Base-by-base conservation (phyloP, 1,140 invertebrate genomes). In the Lucilia cuprina region DNA sequence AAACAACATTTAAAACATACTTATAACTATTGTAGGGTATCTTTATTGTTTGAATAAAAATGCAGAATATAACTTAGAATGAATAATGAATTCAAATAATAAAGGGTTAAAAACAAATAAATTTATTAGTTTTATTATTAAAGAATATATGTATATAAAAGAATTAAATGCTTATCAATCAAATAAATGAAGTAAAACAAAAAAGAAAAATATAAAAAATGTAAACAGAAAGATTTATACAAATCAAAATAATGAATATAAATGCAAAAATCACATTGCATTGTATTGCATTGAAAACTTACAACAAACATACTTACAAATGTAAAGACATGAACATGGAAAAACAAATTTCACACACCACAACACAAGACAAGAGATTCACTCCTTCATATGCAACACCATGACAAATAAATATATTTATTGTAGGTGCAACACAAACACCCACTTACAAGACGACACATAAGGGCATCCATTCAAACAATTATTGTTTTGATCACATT, bases 291-390 rank as follows among this genome's bases (percentile, higher is more conserved):
- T 70, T 4, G 7, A 7, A 70, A 70, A 70, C 65, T 2, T 21
- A 21, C 13, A 60, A 55, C 13, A 12, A 5, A 60, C 50, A 60
- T 14, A 60, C 50, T 17, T 60, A 41, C 5, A n/a, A 2, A 60
- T 60, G 13, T n/a, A 7, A 14, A 60, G 7, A n/a, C 21, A 70
- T 10, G 12, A 70, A 21, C 25, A 19, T 30, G 25, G 25, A 70
- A 70, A 70, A 70, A 21, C 19, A 70, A 70, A 70, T 70, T 70
- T 70, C 65, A 70, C 65, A 70, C 65, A 70, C 60, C 65, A 70
- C 65, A 70, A 70, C 17, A 70, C 65, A 70, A 21, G 65, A 70
- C 65, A 70, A 10, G n/a, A 5, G 13, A 60, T 14, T 7, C 55
- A n/a, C n/a, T 60, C 55, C 55, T 60, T n/a, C 65, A 70, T 7